Evolutionary conservation across 1,140 invertebrate genomes (phyloP), one percentile per base, ranked within the genome.

Genomic region (Druon quercuslanigerum): DNA sequence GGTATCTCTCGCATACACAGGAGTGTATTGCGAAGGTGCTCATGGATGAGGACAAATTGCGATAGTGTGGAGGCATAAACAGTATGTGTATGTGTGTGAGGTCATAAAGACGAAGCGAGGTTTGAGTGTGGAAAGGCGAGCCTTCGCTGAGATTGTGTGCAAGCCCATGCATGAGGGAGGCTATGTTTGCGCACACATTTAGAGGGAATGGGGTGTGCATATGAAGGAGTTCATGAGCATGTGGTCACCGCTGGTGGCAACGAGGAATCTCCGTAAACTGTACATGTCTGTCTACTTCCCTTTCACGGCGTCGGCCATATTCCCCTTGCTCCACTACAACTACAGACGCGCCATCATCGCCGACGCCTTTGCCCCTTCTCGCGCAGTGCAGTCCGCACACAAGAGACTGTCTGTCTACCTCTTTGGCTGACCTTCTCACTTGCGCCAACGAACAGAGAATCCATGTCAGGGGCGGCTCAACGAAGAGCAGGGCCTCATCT

Each of bases 271-370:
- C 82, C 83, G 82, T 83, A 85, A 84, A 83, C 78, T 77, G 79
- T 80, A 76, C 78, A 78, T 82, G 81, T 82, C 82, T 85, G 82
- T 85, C 80, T 81, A 77, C 81, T 83, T 84, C 82, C 79, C 80
- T 77, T 84, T 82, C 83, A 33, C 25, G 25, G 25, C 25, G 25
- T 50, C 56, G 51, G 51, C 51, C 51, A 54, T 51, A 72, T 74
- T 50, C 77, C 77, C 51, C 75, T 83, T 84, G 80, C 88, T 84
- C 85, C 88, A 85, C 87, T 86, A 85, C 85, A 87, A 85, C 87
- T 86, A 85, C 83, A 83, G 82, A 84, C 86, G 82, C 83, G 81
- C 86, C 88, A 83, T 83, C 79, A 80, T 86, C 83, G 79, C 87
- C 85, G 86, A 86, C 87, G 86, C 87, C 87, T 88, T 52, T 50